A percentile compares a stretch with the other conserved stretches of the same genome.
These are phyloP conservation scores for Morpho helenor DNA, from an alignment of 2,888 invertebrate species.

Conservation along the genomic window DNA sequence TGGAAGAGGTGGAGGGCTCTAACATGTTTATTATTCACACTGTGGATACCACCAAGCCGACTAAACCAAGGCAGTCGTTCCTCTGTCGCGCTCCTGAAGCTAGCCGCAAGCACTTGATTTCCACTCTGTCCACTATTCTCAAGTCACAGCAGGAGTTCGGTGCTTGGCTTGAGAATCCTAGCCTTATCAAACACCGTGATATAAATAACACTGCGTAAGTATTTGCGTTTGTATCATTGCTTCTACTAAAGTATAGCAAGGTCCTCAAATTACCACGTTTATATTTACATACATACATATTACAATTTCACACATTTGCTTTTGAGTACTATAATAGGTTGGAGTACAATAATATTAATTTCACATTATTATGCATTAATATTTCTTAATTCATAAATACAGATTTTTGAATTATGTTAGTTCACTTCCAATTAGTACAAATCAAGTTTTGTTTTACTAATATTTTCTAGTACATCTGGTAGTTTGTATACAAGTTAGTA, in stretches of 20 bases:
- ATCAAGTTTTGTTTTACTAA: no score
- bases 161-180: constrained; percentile 96
- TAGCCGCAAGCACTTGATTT: constrained; percentile 91
- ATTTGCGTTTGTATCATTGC: constrained; percentile 18
- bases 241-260: background rate
- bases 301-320: no score
- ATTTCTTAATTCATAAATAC: no score
- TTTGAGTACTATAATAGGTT: no score
- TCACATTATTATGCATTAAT: no score
- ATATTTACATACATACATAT: background rate
- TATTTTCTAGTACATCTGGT: no score
- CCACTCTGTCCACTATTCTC: constrained; percentile 90
- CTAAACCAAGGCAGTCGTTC: constrained; percentile 81
- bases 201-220: constrained; percentile 62
- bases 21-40: constrained; percentile 78
- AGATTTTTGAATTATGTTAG: no score
- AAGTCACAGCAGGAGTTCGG: constrained; percentile 97
- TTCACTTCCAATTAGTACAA: no score
- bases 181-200: constrained; percentile 69
- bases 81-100: constrained; percentile 87
- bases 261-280: no score
- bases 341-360: no score
- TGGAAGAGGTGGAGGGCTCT: constrained; percentile 79
- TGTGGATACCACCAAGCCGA: constrained; percentile 85
- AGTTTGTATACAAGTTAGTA: no score